Conservation (phyloP, 2,888 invertebrate genomes). For the Drosophila suboccidentalis region DNA sequence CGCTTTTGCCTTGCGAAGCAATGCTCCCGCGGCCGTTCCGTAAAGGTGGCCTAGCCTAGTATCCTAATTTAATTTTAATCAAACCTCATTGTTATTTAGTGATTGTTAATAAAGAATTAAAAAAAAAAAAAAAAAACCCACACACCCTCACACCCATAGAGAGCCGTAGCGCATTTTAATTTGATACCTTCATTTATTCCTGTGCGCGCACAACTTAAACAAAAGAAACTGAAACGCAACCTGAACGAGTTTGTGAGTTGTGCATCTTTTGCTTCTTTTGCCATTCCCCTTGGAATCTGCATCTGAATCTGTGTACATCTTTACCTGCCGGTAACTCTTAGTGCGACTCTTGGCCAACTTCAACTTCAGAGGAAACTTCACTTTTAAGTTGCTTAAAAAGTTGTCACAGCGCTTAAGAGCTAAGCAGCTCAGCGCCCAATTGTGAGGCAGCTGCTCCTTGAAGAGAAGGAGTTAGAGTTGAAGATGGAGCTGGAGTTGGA, state of each 20-base stretch:
- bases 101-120: no score
- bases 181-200: slow-evolving; percentile 77
- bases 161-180: slow-evolving; percentile 71
- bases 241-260: slow-evolving; percentile 34
- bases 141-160: slow-evolving; percentile 8
- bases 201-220: slow-evolving; percentile 70
- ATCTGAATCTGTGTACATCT: slow-evolving; percentile 23
- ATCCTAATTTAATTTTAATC: no score
- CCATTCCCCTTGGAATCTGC: slow-evolving; percentile 17
- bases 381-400: slow-evolving; percentile 79
- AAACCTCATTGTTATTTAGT: no score
- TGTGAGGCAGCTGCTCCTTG: slow-evolving; percentile 39
- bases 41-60: no score
- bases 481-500: background rate
- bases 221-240: slow-evolving; percentile 68
- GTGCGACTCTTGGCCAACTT: slow-evolving; percentile 48
- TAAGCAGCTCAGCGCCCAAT: slow-evolving; percentile 70
- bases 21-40: no score
- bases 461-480: background rate
- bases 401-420: slow-evolving; percentile 79
- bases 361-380: slow-evolving; percentile 53
- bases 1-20: no score
- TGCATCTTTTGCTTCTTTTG: slow-evolving; percentile 8
- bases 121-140: no score
- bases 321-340: slow-evolving; percentile 52